Evolutionary conservation across 1,140 invertebrate genomes (phyloP), one percentile per base, ranked within the genome.

Genomic region (Rhyzopertha dominica): DNA sequence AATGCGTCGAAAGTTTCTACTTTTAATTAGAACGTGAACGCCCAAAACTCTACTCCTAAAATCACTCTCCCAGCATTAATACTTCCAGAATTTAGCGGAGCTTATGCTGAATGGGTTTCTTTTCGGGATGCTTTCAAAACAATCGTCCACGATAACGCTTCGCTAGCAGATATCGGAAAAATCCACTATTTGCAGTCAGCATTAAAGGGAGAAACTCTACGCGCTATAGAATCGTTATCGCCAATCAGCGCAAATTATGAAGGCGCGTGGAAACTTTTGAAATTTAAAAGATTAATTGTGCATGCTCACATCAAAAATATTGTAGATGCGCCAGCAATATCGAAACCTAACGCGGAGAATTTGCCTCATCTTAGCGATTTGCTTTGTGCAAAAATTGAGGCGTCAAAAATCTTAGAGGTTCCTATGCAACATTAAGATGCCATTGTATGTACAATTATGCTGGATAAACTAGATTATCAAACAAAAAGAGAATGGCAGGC

Each of bases 311-410:
- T 68, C 19, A 58, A 61, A 26, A 43, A 50, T 24, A 43, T 67
- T 23, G 59, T 54, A 47, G 36, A 56, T 20, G 49, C 60, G 34
- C 51, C 31, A 12, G 35, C 30, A 20, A 28, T 62, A 8, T 16
- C 17, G 14, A 58, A 43, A 39, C 53, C 61, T 43, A 57, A 52
- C 1, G 26, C 43, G 8, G 10, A 4, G 7, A 31, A 32, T 3
- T 53, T 69, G 31, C 55, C 66, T 43, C 30, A 31, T 9, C 29
- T 71, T 34, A 37, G 67, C 5, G 63, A 69, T 43, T 52, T 43
- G 13, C 43, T 63, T 5, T 53, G 45, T 7, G 62, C 61, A 34
- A 56, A 61, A 54, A 4, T 68, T 16, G 49, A 52, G 20, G 59
- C 54, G 5, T 54, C 68, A 13, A 53, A 59, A 38, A 49, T 47